Conservation (phyloP, 2,113 vertebrate species). For the Camelus bactrianus region DNA sequence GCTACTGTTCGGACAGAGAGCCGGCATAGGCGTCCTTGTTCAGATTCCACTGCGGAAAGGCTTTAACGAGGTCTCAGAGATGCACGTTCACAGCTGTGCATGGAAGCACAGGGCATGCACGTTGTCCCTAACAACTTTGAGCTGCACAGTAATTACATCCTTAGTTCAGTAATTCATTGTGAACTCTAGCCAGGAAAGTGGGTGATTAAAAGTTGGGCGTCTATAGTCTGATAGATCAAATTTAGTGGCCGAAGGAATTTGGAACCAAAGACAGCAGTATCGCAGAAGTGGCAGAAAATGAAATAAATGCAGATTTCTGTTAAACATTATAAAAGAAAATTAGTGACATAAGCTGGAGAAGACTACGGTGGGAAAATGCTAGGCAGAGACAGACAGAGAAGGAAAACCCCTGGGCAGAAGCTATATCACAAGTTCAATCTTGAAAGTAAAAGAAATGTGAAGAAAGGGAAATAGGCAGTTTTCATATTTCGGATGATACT, state of each 20-base stretch:
- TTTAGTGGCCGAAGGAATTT: not conserved
- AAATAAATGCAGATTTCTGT: not conserved
- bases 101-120: rapidly evolving
- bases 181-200: not conserved
- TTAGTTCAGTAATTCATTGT: not conserved
- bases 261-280: not conserved
- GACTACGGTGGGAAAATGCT: not conserved
- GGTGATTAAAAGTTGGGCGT: not conserved
- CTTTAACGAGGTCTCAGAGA: not conserved
- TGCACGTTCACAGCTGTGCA: not conserved
- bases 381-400: not conserved
- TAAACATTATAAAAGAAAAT: not conserved
- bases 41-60: not conserved
- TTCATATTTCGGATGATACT: not conserved
- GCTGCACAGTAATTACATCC: not conserved
- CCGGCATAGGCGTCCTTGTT: not conserved
- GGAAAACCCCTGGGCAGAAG: not conserved
- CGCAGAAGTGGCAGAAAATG: not conserved
- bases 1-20: not conserved
- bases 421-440: not conserved
- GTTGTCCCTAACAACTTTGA: not conserved
- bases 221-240: not conserved
- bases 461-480: not conserved
- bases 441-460: not conserved
- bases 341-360: not conserved